These are phyloP conservation scores for Parotia lawesii DNA, from an alignment of 2,113 vertebrate species.

Conservation along the genomic window DNA sequence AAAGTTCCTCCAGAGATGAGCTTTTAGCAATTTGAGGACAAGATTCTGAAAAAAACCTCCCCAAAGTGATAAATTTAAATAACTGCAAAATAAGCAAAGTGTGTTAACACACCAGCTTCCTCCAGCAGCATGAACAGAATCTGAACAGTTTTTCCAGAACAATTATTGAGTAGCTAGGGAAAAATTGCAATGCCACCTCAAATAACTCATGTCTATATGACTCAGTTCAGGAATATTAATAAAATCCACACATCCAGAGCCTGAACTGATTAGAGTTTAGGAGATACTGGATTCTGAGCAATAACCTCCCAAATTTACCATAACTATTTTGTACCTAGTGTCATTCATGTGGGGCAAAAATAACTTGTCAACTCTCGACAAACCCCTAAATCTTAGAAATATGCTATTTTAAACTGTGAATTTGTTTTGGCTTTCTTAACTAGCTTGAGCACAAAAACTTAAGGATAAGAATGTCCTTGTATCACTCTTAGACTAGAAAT, in stretches of 20 bases:
- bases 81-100: slow-evolving; percentile 32
- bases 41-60: not conserved
- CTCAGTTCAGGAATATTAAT: slow-evolving; percentile 33
- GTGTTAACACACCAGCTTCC: slow-evolving; percentile 22
- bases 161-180: not conserved
- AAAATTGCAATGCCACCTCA: slow-evolving; percentile 7
- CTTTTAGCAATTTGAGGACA: not conserved
- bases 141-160: not conserved
- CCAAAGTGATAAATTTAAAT: slow-evolving; percentile 40
- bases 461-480: not conserved
- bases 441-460: not conserved
- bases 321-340: not conserved
- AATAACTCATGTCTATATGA: slow-evolving; percentile 20
- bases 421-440: not conserved
- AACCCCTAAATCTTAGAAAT: not conserved
- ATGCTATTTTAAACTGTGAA: not conserved
- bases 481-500: not conserved
- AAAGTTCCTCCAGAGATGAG: slow-evolving; percentile 7
- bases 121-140: not conserved
- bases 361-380: not conserved
- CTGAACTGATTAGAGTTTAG: not conserved
- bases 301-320: not conserved
- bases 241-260: not conserved
- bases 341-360: not conserved
- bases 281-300: not conserved